Conservation (phyloP, 2,113 vertebrate species). For the Octodon degus region DNA sequence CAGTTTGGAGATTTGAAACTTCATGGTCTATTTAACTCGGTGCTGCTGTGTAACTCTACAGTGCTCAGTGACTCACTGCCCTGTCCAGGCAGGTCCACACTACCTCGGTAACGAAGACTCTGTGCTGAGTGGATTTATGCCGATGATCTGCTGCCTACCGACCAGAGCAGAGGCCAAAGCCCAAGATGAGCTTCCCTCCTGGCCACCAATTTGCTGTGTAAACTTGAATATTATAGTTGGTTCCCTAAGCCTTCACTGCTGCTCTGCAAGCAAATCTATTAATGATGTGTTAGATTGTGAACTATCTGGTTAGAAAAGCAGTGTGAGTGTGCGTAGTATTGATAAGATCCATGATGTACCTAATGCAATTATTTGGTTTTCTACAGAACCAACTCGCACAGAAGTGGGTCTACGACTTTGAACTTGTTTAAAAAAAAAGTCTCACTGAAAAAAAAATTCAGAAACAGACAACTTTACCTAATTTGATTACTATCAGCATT, state of each 20-base stretch:
- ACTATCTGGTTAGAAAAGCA: slow-evolving; percentile 23
- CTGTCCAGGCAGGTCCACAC: slow-evolving; percentile 61
- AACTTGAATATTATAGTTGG: slow-evolving; percentile 53
- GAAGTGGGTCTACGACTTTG: neutral
- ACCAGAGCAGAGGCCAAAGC: slow-evolving; percentile 21
- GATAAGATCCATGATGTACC: neutral
- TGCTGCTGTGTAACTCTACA: slow-evolving; percentile 10
- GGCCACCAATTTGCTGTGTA: slow-evolving; percentile 42
- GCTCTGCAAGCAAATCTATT: slow-evolving; percentile 28
- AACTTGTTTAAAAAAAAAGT: neutral
- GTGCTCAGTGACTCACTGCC: slow-evolving; percentile 20
- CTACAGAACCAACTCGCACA: slow-evolving; percentile 36
- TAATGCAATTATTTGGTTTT: slow-evolving; percentile 30
- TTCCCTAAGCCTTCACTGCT: slow-evolving; percentile 23
- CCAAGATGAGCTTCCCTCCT: slow-evolving; percentile 42
- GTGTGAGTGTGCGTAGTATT: neutral
- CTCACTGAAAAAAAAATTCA: neutral
- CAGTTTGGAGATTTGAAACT: slow-evolving; percentile 41
- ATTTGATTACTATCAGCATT: neutral
- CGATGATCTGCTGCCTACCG: neutral
- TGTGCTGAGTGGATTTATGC: slow-evolving; percentile 43
- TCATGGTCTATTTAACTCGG: slow-evolving; percentile 50
- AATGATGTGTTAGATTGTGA: neutral
- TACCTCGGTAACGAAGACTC: slow-evolving; percentile 53
- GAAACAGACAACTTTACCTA: neutral